Evolutionary conservation across 2,113 vertebrate species (phyloP).

Genomic region (Myotis lucifugus): DNA sequence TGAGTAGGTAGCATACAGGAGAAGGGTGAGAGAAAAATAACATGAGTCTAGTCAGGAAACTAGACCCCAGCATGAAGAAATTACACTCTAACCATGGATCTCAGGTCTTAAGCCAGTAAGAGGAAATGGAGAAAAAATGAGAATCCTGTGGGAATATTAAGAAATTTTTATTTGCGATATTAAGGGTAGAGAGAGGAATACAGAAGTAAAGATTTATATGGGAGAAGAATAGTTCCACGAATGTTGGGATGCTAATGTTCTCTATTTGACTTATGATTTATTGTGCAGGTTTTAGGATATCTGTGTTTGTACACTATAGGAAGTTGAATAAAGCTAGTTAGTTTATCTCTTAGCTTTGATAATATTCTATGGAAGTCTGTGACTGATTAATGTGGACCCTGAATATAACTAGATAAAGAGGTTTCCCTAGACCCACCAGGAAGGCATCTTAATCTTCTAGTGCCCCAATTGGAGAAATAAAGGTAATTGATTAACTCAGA

Average conservation of each 20-base stretch:
- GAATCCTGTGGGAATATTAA: neutral
- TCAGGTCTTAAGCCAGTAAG: neutral
- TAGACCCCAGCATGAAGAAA: neutral
- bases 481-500: neutral
- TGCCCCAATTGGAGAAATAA: neutral
- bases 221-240: neutral
- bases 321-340: neutral
- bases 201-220: neutral
- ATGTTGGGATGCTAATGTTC: neutral
- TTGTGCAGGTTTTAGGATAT: neutral
- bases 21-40: neutral
- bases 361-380: neutral
- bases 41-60: neutral
- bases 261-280: neutral
- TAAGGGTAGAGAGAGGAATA: neutral
- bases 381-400: neutral
- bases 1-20: neutral
- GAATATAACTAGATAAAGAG: neutral
- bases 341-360: neutral
- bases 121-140: neutral
- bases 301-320: neutral
- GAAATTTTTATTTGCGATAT: neutral
- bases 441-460: constrained; percentile 7
- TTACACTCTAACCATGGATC: neutral
- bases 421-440: neutral